phyloP scores from a whole-genome alignment of 2,113 vertebrate species.

The Varanus salvator region DNA sequence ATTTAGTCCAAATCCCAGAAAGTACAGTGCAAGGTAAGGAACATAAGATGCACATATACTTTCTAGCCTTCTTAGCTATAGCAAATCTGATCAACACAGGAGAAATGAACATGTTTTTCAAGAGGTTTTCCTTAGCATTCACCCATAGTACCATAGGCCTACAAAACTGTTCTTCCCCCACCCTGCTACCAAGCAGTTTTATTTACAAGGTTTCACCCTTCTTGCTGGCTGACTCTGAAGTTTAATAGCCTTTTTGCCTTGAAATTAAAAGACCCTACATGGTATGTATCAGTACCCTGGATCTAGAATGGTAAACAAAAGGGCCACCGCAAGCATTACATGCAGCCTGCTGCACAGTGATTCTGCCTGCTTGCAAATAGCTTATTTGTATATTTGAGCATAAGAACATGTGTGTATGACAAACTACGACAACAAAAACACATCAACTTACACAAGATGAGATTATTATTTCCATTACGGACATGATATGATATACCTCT shows the following conservation, averaged over 20 bases:
- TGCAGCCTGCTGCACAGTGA: background rate
- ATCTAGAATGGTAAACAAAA: background rate
- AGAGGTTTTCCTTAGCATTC: background rate
- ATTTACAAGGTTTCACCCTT: background rate
- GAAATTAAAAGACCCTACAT: background rate
- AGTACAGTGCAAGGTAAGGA: background rate
- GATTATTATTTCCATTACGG: slow-evolving; percentile 72
- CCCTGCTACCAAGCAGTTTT: background rate
- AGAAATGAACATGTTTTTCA: background rate
- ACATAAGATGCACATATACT: background rate
- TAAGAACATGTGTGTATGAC: background rate
- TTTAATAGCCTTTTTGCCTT: background rate
- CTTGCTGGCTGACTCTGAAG: background rate
- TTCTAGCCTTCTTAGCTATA: background rate
- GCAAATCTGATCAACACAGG: background rate
- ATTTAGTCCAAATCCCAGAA: background rate
- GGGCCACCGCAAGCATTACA: background rate
- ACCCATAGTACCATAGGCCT: background rate
- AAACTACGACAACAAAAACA: background rate
- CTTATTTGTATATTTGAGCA: background rate
- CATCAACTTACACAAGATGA: background rate
- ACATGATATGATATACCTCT: too few species aligned
- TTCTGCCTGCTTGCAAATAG: background rate
- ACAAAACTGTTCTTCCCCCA: background rate
- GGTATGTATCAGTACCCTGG: background rate